Evolutionary conservation across 1,140 invertebrate genomes (phyloP), one percentile per base, ranked within the genome.

Genomic region (Pseudoatta argentina): DNA sequence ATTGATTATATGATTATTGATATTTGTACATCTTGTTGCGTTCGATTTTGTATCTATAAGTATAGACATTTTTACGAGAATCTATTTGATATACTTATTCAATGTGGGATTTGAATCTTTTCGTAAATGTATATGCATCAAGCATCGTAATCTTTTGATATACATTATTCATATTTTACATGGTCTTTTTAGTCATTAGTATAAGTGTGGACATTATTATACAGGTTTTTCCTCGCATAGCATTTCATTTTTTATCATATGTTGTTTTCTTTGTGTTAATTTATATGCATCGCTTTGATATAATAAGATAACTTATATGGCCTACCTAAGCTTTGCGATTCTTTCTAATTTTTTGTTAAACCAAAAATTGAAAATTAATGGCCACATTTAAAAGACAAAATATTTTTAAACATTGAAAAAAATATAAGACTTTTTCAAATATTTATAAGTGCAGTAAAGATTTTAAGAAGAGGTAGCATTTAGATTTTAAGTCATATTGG

Each of bases 111-210:
- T 27, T 12, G 8, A 77, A 4, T 30, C 16, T 78, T 24, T 34
- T 78, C 10, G 4, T 39, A 10, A 48, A 1, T 61, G 24, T 18
- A 64, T 2, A 8, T 21, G 24, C 1, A 48, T 6, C 18, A 12
- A 78, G 7, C 18, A 0, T 16, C 3, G 8, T 64, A 51, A 48
- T 12, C 24, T 12, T 51, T 30, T 2, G 24, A 53, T 34, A 16
- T 66, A 30, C 3, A 44, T 78, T 78, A 66, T 66, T 78, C 39
- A 57, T 27, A 24, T 27, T 63, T 61, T n/a, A 39, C 24, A 48
- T n/a, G 24, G 18, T 14, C 10, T 64, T 64, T 64, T 30, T 59
- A 51, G 8, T 48, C 18, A 64, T 77, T 10, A 12, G 8, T 18
- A 18, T 67, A n/a, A 76, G 7, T 75, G 1, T 44, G 10, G 10